phyloP scores from a whole-genome alignment of 2,888 invertebrate genomes.

The Aplocera efformata region DNA sequence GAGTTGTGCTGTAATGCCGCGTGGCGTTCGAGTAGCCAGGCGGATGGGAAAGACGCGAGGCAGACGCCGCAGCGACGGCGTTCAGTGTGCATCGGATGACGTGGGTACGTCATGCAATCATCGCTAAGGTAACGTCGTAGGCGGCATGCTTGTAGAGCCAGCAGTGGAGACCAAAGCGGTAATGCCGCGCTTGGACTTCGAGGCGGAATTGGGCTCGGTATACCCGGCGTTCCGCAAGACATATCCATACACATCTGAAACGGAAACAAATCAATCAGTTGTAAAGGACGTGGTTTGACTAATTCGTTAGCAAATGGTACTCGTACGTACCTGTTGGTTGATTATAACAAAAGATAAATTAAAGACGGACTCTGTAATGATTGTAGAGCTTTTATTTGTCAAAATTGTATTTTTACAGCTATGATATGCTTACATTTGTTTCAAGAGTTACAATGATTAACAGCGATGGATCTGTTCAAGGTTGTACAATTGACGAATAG shows the following conservation, averaged over 20 bases:
- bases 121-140: slow-evolving; percentile 73
- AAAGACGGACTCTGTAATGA: slow-evolving; percentile 68
- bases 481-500: slow-evolving; percentile 75
- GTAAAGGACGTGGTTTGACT: no score
- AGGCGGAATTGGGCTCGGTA: slow-evolving; percentile 56
- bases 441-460: slow-evolving; percentile 83
- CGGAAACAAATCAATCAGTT: not conserved
- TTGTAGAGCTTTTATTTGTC: slow-evolving; percentile 89
- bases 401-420: slow-evolving; percentile 93
- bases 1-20: slow-evolving; percentile 91
- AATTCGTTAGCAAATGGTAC: no score
- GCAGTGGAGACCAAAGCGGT: slow-evolving; percentile 71
- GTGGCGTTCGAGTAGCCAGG: slow-evolving; percentile 93
- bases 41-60: slow-evolving; percentile 91
- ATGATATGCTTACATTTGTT: slow-evolving; percentile 94
- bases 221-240: slow-evolving; percentile 54
- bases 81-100: slow-evolving; percentile 60
- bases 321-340: slow-evolving; percentile 19
- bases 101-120: slow-evolving; percentile 72
- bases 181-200: slow-evolving; percentile 51
- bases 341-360: slow-evolving; percentile 31
- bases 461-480: slow-evolving; percentile 72
- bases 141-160: slow-evolving; percentile 71
- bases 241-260: slow-evolving; percentile 76
- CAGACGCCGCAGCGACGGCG: slow-evolving; percentile 88